These are phyloP conservation scores for Drosophila incognita DNA, from an alignment of 2,888 invertebrate species.

Conservation along the genomic window DNA sequence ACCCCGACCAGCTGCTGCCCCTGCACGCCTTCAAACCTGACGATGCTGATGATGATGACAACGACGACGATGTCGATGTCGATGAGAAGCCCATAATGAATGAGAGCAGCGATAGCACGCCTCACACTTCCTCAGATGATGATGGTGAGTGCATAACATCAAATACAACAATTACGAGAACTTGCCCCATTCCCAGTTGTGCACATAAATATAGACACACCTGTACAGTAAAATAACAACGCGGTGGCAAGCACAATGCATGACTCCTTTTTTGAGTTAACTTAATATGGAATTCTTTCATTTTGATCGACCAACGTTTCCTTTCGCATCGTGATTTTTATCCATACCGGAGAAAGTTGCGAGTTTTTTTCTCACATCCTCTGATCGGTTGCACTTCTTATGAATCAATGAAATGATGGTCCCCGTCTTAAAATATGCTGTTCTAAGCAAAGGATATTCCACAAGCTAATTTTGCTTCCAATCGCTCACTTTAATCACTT, in stretches of 20 bases:
- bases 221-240: background rate
- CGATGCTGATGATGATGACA: slow-evolving; percentile 2
- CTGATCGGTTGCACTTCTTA: background rate
- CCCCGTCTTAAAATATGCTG: too few species aligned
- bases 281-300: background rate
- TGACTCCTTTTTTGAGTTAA: background rate
- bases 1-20: background rate
- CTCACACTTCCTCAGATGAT: slow-evolving; percentile 19
- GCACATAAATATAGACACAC: background rate
- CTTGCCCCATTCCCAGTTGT: background rate
- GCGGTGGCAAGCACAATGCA: background rate
- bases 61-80: slow-evolving; percentile 11
- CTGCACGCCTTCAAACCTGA: background rate
- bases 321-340: background rate
- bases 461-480: background rate
- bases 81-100: slow-evolving; percentile 57
- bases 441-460: background rate
- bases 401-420: background rate
- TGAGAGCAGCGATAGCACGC: slow-evolving; percentile 8
- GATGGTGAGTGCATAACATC: slow-evolving; percentile 41
- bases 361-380: background rate
- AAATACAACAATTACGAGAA: background rate
- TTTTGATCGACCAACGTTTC: background rate
- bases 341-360: background rate
- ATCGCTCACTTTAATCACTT: background rate